phyloP scores from a whole-genome alignment of 2,113 vertebrate species.

The Austrofundulus limnaeus region DNA sequence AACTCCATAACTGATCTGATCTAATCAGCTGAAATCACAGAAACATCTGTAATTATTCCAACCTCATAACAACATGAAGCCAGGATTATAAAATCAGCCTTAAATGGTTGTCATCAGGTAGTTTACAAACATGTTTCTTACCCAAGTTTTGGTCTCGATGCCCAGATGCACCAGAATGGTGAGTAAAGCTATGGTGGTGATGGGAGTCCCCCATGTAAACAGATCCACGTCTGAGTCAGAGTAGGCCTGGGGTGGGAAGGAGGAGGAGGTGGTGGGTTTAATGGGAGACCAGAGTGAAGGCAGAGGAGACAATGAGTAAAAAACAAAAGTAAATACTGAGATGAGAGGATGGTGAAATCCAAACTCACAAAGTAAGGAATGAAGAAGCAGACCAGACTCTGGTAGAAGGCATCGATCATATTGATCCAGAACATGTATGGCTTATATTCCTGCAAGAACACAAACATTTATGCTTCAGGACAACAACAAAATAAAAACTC shows the following conservation, averaged over 20 bases:
- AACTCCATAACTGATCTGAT: no score
- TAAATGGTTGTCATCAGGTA: not conserved
- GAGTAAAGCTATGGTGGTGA: slow-evolving; percentile 88
- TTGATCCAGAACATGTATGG: slow-evolving; percentile 97
- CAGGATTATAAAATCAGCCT: no score
- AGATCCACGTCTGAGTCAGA: slow-evolving; percentile 90
- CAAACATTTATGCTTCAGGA: not conserved
- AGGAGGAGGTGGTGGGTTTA: not conserved
- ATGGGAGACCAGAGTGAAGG: not conserved
- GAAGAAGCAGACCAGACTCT: slow-evolving; percentile 96
- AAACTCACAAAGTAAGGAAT: slow-evolving; percentile 95
- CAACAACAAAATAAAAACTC: not conserved
- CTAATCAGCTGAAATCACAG: no score
- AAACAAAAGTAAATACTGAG: not conserved
- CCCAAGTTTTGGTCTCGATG: slow-evolving; percentile 98
- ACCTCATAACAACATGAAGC: not conserved
- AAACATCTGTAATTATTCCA: not conserved
- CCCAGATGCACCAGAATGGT: slow-evolving; percentile 94
- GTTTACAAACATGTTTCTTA: slow-evolving; percentile 65
- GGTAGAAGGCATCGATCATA: slow-evolving; percentile 97
- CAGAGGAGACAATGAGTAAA: slow-evolving; percentile 2
- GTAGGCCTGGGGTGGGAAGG: slow-evolving; percentile 82
- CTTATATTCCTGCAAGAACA: slow-evolving; percentile 86
- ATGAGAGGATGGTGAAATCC: not conserved
- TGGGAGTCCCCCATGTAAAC: slow-evolving; percentile 94